Base-by-base conservation (phyloP, 2,888 invertebrate species). In the Apoda limacodes region DNA sequence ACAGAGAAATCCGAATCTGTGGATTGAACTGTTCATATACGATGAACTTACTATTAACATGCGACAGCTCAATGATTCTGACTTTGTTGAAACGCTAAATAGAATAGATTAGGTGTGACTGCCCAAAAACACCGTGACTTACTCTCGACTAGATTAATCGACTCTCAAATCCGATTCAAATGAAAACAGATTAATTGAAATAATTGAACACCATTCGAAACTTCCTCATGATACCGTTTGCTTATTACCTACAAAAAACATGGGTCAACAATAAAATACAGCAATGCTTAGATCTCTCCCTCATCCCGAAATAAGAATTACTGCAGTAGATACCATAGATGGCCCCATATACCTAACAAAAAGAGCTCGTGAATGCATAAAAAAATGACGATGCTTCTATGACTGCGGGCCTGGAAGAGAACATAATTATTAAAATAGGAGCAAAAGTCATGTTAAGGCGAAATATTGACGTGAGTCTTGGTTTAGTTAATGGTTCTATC, bases 261-360 rank as follows among this genome's bases (percentile, higher is more conserved):
- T 52, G 43, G 56, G 55, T 42, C 28, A 46, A 25, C 39, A 40
- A 29, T 32, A 56, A 5, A 60, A 59, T 39, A 28, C 26, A 25
- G 27, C 32, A 32, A n/a, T n/a, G n/a, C n/a, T 31, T 35, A 32
- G 13, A 23, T 32, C 23, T 38, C 24, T 25, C 4, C 9, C n/a
- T n/a, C n/a, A n/a, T 9, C 28, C 22, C 13, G 22, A 30, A n/a
- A 35, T 35, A 28, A 35, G 28, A 28, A 15, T 35, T 21, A 27
- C 25, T 21, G 35, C 35, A 22, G 22, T 28, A 31, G 35, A 35
- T 35, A 25, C 21, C 28, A 14, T 35, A 28, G 35, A 35, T 31
- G 27, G 35, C 25, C 28, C 35, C 24, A 31, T 14, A 31, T 35
- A 25, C 31, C 35, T 28, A 36, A 31, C n/a, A n/a, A n/a, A n/a